Evolutionary conservation across 2,888 invertebrate species (phyloP), one percentile per base, ranked within the genome.

Genomic region (Tryphoninae sp.): DNA sequence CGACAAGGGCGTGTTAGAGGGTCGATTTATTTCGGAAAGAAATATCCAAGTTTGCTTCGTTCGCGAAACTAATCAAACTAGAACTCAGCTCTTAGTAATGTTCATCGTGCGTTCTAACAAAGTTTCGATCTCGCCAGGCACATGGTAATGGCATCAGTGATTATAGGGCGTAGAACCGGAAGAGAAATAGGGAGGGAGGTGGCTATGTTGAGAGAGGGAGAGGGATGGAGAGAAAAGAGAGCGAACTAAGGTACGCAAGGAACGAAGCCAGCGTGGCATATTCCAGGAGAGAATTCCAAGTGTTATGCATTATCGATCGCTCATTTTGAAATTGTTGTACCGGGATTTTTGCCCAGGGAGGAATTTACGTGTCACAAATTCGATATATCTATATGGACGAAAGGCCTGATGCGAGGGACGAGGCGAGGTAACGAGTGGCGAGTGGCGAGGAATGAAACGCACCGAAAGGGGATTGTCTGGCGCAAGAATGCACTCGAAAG

Each of bases 401-500:
- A 76, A 68, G 42, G 6, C 78, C 33, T 2, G 68, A 51, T 59
- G 49, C 6, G 72, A 22, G 42, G 55, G 23, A 26, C 22, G 69
- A 42, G 68, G 65, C 53, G 61, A 42, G 49, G 64, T 42, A 23
- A 75, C 55, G 75, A 69, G 59, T 51, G 68, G 62, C 59, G 67
- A 59, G 67, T n/a, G 22, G 42, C 53, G 40, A 62, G 22, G 49
- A 68, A 71, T 45, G 42, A 74, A 75, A 59, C 42, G 59, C 67
- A 67, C 45, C 19, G 76, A 64, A 72, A 23, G 49, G 55, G 45
- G 68, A 82, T 79, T 61, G 55, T 71, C 76, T 23, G 40, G 40
- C 65, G 58, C 68, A 53, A 64, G 71, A 72, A 78, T 77, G 82
- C 80, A 78, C 75, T 80, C 61, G 55, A 69, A 79, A 83, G 80